Conservation (phyloP, 2,113 vertebrate species). For the Penelope pileata region DNA sequence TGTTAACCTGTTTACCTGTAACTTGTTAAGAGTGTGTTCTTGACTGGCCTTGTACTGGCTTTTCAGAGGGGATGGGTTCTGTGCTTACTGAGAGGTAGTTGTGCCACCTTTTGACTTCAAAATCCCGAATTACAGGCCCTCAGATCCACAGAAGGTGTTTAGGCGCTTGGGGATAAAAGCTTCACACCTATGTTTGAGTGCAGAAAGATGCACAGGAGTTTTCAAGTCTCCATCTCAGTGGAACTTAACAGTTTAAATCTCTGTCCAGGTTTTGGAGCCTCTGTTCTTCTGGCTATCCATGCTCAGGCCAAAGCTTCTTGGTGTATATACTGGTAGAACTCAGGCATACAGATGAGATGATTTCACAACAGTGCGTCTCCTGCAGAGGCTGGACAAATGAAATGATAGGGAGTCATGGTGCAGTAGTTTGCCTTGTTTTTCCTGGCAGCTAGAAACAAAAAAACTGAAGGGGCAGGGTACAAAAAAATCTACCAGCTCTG, state of each 20-base stretch:
- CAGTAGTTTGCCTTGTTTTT: not conserved
- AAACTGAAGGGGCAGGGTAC: not conserved
- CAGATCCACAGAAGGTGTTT: not conserved
- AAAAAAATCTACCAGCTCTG: not conserved
- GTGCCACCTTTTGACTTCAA: not conserved
- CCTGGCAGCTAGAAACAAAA: not conserved
- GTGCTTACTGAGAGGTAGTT: not conserved
- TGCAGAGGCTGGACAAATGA: not conserved
- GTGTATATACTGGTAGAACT: not conserved
- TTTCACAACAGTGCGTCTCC: not conserved
- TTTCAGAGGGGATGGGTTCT: not conserved
- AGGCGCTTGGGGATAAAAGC: not conserved
- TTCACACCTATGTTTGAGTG: not conserved
- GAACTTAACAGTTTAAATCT: not conserved
- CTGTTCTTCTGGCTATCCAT: not conserved
- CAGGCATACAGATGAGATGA: not conserved
- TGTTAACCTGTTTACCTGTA: not conserved
- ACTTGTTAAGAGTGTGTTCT: not conserved
- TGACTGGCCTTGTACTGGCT: not conserved
- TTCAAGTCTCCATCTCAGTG: not conserved
- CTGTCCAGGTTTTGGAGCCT: not conserved
- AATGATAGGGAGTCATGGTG: rapidly evolving
- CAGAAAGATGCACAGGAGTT: not conserved
- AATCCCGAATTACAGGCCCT: not conserved
- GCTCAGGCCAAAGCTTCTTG: not conserved